These are phyloP conservation scores for Steinernema scapterisci DNA, from an alignment of 2,888 invertebrate species.

Conservation along the genomic window DNA sequence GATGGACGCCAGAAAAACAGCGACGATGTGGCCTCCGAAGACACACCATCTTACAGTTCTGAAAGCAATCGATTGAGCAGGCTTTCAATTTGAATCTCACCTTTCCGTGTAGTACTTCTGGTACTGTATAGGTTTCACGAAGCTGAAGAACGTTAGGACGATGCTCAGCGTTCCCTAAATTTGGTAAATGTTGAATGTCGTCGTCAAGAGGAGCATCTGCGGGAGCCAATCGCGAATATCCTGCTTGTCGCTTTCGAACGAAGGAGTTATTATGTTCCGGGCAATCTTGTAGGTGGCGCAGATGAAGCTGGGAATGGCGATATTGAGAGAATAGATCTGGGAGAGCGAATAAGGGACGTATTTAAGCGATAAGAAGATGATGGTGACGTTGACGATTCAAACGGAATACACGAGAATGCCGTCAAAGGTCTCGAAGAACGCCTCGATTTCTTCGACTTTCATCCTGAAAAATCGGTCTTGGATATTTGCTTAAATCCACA, in stretches of 20 bases:
- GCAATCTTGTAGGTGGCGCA: neutral
- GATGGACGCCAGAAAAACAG: neutral
- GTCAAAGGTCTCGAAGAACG: slow-evolving; percentile 12
- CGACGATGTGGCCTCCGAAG: slow-evolving; percentile 1
- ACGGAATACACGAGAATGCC: neutral
- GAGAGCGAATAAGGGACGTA: slow-evolving; percentile 12
- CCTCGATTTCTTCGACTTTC: neutral
- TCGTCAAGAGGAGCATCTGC: slow-evolving; percentile 9
- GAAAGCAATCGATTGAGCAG: no score
- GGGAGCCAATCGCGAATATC: slow-evolving; percentile 14
- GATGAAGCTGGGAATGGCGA: slow-evolving; percentile 7
- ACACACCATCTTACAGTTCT: neutral
- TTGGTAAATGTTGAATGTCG: slow-evolving; percentile 24
- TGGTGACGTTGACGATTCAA: neutral
- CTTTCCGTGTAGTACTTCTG: slow-evolving; percentile 22
- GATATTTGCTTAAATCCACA: no score
- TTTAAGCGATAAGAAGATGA: slow-evolving; percentile 12
- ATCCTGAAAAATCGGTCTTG: neutral
- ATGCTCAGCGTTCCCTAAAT: slow-evolving; percentile 14
- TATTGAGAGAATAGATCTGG: slow-evolving; percentile 17
- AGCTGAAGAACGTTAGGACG: slow-evolving; percentile 6
- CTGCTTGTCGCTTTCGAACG: slow-evolving; percentile 14
- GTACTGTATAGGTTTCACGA: slow-evolving; percentile 12
- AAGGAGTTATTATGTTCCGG: neutral
- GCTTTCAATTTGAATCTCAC: neutral